These are phyloP conservation scores for Ridgeia piscesae DNA, from an alignment of 1,140 invertebrate genomes.

Conservation along the genomic window DNA sequence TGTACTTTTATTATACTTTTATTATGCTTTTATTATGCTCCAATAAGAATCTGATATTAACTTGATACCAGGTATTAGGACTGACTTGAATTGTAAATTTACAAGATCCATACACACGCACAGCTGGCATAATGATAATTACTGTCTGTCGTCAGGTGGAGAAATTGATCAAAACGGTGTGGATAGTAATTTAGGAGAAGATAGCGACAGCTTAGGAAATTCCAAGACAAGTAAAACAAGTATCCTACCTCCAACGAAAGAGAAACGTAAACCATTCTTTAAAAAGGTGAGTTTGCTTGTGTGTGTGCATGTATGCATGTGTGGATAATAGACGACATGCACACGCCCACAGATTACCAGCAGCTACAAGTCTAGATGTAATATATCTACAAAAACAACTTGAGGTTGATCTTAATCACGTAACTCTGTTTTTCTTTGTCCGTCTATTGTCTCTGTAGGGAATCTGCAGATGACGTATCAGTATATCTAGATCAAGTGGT, in stretches of 20 bases:
- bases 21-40: neutral
- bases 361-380: neutral
- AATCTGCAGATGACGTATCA: too few relatives aligned
- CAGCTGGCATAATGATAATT: neutral
- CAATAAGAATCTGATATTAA: neutral
- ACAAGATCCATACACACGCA: neutral
- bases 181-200: conserved; percentile 64
- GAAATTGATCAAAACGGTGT: conserved; percentile 61
- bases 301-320: conserved; percentile 2
- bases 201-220: conserved; percentile 63
- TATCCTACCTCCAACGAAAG: conserved; percentile 84
- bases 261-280: conserved; percentile 98
- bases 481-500: too few relatives aligned
- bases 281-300: conserved; percentile 68
- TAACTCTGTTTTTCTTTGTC: too few relatives aligned
- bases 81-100: neutral
- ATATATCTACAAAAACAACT: neutral
- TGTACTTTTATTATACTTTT: neutral
- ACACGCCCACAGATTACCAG: neutral
- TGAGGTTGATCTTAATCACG: neutral
- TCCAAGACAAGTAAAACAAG: conserved; percentile 59
- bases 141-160: neutral
- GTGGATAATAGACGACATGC: neutral
- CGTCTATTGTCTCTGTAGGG: too few relatives aligned
- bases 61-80: neutral